Evolutionary conservation across 2,113 vertebrate species (phyloP).

Genomic region (Eonycteris spelaea): DNA sequence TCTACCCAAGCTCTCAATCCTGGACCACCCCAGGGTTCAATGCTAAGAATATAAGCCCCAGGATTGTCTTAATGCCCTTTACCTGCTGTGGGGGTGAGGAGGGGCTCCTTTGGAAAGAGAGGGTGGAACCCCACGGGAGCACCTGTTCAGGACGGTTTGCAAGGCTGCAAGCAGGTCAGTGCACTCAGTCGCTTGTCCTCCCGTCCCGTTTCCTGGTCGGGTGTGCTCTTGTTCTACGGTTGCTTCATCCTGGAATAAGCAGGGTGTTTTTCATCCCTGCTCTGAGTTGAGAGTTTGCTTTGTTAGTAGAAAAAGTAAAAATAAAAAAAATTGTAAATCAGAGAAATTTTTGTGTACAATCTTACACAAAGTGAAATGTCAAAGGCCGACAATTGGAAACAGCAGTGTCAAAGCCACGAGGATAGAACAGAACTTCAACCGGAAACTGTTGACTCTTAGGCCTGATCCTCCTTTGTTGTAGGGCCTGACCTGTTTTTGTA

Average conservation of each 20-base stretch:
- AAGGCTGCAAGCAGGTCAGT: not conserved
- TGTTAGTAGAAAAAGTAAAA: not conserved
- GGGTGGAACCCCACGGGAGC: not conserved
- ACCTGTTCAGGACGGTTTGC: not conserved
- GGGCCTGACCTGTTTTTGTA: not conserved
- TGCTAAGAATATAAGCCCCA: not conserved
- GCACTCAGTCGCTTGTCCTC: not conserved
- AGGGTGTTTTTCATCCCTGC: not conserved
- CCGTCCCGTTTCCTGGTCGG: not conserved
- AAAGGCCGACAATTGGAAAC: constrained; percentile 22
- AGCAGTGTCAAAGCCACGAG: not conserved
- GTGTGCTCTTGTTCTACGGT: not conserved
- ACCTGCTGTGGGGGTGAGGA: not conserved
- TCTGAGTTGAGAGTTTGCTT: not conserved
- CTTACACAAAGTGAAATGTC: constrained; percentile 1
- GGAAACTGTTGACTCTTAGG: not conserved
- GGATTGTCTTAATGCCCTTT: not conserved
- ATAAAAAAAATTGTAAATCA: not conserved
- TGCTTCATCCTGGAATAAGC: not conserved
- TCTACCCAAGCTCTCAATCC: not conserved
- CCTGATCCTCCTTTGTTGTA: not conserved
- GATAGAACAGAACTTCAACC: not conserved
- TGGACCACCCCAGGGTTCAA: not conserved
- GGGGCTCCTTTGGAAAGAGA: not conserved
- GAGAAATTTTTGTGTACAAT: not conserved